Conservation (phyloP, 1,140 invertebrate genomes). For the Saccostrea echinata region DNA sequence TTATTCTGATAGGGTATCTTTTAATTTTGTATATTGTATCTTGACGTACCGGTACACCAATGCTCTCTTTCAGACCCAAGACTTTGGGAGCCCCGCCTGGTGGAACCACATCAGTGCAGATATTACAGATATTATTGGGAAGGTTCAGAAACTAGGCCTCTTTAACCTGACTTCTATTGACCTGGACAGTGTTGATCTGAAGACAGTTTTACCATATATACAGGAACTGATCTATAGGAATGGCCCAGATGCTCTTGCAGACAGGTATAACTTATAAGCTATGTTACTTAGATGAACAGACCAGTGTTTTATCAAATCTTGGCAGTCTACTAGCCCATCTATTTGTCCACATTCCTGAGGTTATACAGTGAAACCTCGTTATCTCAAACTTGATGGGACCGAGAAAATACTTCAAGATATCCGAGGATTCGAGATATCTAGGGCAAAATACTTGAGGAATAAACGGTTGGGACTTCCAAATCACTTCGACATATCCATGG, state of each 20-base stretch:
- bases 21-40: background rate
- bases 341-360: too few species aligned
- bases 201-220: slow-evolving; percentile 40
- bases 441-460: too few species aligned
- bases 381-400: too few species aligned
- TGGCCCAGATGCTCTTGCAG: slow-evolving; percentile 64
- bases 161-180: slow-evolving; percentile 39
- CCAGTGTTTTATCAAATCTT: background rate
- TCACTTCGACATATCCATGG: too few species aligned
- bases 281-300: background rate
- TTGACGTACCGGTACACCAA: too few species aligned
- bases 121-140: slow-evolving; percentile 43
- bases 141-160: slow-evolving; percentile 29
- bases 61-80: background rate
- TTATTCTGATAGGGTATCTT: too few species aligned
- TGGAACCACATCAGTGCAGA: slow-evolving; percentile 40
- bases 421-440: too few species aligned
- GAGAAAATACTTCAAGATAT: too few species aligned
- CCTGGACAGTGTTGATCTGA: slow-evolving; percentile 24
- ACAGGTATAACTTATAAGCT: slow-evolving; percentile 46
- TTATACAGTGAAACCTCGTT: too few species aligned
- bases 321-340: too few species aligned
- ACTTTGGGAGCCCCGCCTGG: slow-evolving; percentile 25
- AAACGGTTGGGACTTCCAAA: too few species aligned
- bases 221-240: slow-evolving; percentile 61